Conservation (phyloP, 1,140 invertebrate species). For the Trachymyrmex septentrionalis region DNA sequence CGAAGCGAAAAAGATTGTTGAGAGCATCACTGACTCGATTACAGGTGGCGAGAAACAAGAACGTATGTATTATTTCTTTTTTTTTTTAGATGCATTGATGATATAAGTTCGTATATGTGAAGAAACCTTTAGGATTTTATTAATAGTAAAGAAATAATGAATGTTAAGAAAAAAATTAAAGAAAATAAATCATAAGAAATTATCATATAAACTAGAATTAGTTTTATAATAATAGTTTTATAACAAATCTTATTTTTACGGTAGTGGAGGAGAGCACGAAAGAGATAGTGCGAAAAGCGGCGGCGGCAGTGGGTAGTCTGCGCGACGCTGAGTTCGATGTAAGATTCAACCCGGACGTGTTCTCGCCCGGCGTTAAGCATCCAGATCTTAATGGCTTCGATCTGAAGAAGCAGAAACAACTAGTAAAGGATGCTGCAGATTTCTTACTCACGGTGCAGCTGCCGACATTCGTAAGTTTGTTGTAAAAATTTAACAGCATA, state of each 20-base stretch:
- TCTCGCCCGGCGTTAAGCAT: slow-evolving; percentile 97
- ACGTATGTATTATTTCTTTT: slow-evolving; percentile 85
- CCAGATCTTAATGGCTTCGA: slow-evolving; percentile 89
- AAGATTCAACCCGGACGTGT: slow-evolving; percentile 99
- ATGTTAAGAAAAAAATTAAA: neutral
- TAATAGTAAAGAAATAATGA: neutral
- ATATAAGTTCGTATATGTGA: slow-evolving; percentile 26
- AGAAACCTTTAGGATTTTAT: neutral
- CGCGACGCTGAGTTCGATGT: slow-evolving; percentile 98
- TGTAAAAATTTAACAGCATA: neutral
- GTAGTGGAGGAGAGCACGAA: slow-evolving; percentile 94
- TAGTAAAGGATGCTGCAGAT: slow-evolving; percentile 98
- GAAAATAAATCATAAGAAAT: neutral
- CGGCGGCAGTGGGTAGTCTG: slow-evolving; percentile 95
- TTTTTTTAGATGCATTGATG: slow-evolving; percentile 14
- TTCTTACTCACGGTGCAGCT: slow-evolving; percentile 97
- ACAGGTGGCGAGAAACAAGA: slow-evolving; percentile 93
- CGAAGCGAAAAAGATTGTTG: slow-evolving; percentile 96
- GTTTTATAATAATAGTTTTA: neutral
- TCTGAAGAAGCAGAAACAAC: slow-evolving; percentile 93
- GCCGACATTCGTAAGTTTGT: slow-evolving; percentile 94
- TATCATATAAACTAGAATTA: neutral
- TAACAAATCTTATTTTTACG: slow-evolving; percentile 9
- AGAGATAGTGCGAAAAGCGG: slow-evolving; percentile 96
- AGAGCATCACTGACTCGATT: slow-evolving; percentile 94